Base-by-base conservation (phyloP, 2,797 vertebrate species). In the Otolemur crassicaudatus region DNA sequence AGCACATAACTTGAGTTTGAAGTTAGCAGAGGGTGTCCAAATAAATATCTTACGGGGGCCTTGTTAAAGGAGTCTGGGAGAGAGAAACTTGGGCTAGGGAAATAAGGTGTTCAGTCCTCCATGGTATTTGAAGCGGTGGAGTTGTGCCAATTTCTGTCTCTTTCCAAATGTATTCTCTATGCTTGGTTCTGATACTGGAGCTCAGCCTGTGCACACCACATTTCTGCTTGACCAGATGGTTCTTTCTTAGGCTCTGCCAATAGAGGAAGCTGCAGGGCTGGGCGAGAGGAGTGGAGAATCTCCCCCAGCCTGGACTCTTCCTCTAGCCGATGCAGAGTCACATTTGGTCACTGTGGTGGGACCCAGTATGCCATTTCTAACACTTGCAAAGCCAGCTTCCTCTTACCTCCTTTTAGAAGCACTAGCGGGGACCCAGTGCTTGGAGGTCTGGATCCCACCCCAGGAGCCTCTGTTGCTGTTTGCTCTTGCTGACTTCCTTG, bases 221-320 rank as follows among this genome's bases (percentile, higher is more conserved):
- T 40, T 76, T 83, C 34, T 58, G 3, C 3, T 40, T 60, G 58
- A n/a, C 72, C 56, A 8, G 9, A 3, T 69, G 40, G n/a, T 23
- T 69, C n/a, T 31, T 58, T 25, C 58, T 67, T 37, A 82, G 90
- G n/a, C 27, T 73, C 56, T 81, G 69, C 40, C 34, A 10, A 3
- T 23, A 5, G 53, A 83, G 40, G 76, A 82, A 40, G 8, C 40
- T 17, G 9, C 17, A 20, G 27, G 25, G 37, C 17, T 37, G 34
- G 40, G 58, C 63, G n/a, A 69, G 4, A 1, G 53, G 25, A 25
- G 25, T 1, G 1, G 0, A 0, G 1, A 23, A 22, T 12, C 7
- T 34, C 17, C 58, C 7, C 7, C 17, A 37, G 46, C 23, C 29
- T 80, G 0, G 0, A 20, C 72, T 31, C 67, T 67, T 29, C 20